Evolutionary conservation across 2,113 vertebrate species (phyloP).

Genomic region (Caranx ignobilis): DNA sequence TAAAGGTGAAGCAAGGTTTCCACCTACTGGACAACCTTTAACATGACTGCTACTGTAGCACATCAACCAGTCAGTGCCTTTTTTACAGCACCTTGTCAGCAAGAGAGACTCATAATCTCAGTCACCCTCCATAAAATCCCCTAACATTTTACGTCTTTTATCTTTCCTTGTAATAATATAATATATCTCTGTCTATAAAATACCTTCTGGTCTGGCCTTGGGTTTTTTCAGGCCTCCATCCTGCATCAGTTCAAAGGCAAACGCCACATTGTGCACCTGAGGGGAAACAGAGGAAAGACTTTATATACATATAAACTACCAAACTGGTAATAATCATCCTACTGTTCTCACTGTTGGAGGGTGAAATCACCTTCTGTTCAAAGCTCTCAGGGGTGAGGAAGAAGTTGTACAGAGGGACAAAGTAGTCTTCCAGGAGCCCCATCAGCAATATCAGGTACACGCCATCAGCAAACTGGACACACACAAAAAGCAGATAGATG

Average conservation of each 20-base stretch:
- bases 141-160: neutral
- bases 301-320: neutral
- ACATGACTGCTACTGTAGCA: neutral
- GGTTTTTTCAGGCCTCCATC: slow-evolving; percentile 96
- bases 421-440: slow-evolving; percentile 95
- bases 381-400: slow-evolving; percentile 95
- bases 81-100: neutral
- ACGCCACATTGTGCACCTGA: slow-evolving; percentile 96
- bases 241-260: slow-evolving; percentile 97
- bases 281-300: slow-evolving; percentile 62
- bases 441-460: slow-evolving; percentile 96
- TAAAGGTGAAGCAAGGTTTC: slow-evolving; percentile 46
- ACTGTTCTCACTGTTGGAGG: neutral
- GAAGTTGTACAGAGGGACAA: slow-evolving; percentile 96
- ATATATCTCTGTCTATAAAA: neutral
- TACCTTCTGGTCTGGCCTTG: slow-evolving; percentile 97
- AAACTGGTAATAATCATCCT: neutral
- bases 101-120: neutral
- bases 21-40: slow-evolving; percentile 70
- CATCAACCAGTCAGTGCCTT: neutral
- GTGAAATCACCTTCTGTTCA: slow-evolving; percentile 91
- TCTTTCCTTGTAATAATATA: neutral
- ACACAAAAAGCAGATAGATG: slow-evolving; percentile 25
- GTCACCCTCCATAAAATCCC: neutral
- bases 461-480: slow-evolving; percentile 94